Conservation (phyloP, 2,797 vertebrate genomes). For the Euthynnus affinis region DNA sequence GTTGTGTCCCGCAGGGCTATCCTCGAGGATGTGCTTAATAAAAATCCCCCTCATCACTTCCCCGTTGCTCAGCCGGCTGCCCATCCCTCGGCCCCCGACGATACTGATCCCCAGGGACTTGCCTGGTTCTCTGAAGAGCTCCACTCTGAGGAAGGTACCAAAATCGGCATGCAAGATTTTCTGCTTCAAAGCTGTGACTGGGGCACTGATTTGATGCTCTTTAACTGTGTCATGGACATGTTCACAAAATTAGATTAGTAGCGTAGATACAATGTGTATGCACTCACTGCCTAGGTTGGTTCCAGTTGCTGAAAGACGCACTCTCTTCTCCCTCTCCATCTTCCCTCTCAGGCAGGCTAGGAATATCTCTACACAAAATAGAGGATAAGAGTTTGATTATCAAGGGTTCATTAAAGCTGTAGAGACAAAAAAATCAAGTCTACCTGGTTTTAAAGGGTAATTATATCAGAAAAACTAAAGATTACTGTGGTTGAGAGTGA, state of each 20-base stretch:
- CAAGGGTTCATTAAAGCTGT: neutral
- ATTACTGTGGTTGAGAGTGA: neutral
- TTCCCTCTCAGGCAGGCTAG: constrained; percentile 96
- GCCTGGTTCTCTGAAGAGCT: constrained; percentile 93
- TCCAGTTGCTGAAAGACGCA: constrained; percentile 92
- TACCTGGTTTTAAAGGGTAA: neutral
- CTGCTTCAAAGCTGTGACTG: constrained; percentile 24
- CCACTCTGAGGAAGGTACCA: constrained; percentile 86
- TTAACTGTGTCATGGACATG: neutral
- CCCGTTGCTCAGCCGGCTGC: constrained; percentile 95
- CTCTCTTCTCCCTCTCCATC: constrained; percentile 99
- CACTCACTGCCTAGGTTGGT: constrained; percentile 92
- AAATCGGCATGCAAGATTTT: constrained; percentile 2
- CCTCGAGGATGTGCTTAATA: constrained; percentile 97
- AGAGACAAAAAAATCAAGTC: neutral
- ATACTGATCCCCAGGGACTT: constrained; percentile 99
- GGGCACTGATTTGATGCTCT: constrained; percentile 6
- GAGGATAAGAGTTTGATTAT: neutral
- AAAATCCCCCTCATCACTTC: constrained; percentile 99
- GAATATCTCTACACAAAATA: constrained; percentile 78
- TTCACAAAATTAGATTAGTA: constrained; percentile 26
- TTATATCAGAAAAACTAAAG: neutral
- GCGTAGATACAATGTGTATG: neutral
- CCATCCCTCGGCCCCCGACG: constrained; percentile 97
- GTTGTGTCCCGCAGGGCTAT: constrained; percentile 96